Conservation (phyloP, 2,888 invertebrate species). For the Caenorhabditis parvicauda region DNA sequence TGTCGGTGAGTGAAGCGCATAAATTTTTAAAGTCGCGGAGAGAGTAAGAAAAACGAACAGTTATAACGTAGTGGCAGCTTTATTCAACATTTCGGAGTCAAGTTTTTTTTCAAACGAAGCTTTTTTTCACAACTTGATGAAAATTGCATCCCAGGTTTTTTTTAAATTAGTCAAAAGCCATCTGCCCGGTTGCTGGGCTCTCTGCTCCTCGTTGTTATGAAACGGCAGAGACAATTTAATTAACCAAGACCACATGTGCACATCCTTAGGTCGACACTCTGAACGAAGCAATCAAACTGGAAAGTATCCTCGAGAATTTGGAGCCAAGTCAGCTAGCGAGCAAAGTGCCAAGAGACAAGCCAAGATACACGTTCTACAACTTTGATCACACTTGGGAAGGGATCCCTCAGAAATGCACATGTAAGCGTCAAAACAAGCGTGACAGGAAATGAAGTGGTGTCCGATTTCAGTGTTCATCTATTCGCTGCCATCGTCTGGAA, state of each 20-base stretch:
- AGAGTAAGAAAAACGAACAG: too few species aligned
- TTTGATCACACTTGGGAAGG: conserved; percentile 91
- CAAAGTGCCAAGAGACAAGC: conserved; percentile 80
- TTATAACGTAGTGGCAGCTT: too few species aligned
- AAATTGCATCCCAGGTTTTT: too few species aligned
- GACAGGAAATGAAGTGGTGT: neutral
- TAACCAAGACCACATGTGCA: too few species aligned
- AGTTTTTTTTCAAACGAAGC: too few species aligned
- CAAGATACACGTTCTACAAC: conserved; percentile 72
- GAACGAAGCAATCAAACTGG: conserved; percentile 83
- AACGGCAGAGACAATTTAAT: too few species aligned
- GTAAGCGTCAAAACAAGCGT: conserved; percentile 65
- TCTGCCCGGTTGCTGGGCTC: too few species aligned
- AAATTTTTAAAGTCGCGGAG: too few species aligned
- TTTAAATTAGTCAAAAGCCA: too few species aligned
- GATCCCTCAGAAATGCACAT: conserved; percentile 80
- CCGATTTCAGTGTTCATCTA: conserved; percentile 86
- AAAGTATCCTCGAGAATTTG: conserved; percentile 74
- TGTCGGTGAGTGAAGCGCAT: conserved; percentile 72
- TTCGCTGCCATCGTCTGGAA: conserved; percentile 94
- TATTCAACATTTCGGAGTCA: too few species aligned
- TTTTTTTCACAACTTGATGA: too few species aligned
- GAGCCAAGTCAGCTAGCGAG: conserved; percentile 73
- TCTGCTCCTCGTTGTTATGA: too few species aligned
- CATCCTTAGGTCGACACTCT: conserved; percentile 71